Evolutionary conservation across 2,888 invertebrate species (phyloP).

Genomic region (Strigamia crassipes): DNA sequence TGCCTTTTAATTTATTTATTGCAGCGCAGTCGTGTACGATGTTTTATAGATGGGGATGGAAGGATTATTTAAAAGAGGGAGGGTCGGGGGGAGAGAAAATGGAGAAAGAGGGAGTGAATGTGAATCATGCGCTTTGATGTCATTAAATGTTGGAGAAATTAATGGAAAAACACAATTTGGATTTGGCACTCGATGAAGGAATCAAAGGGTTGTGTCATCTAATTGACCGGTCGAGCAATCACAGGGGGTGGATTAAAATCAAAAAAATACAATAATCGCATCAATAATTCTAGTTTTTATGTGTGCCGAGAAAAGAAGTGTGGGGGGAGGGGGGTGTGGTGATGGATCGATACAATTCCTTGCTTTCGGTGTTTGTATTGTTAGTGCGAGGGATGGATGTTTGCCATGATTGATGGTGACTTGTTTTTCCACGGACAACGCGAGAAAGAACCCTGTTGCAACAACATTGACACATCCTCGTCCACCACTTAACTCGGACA

Average conservation of each 20-base stretch:
- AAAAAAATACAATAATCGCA: not conserved
- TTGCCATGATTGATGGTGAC: constrained; percentile 42
- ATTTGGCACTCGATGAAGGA: constrained; percentile 13
- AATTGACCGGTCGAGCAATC: constrained; percentile 40
- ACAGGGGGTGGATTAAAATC: not conserved
- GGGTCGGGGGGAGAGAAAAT: not conserved
- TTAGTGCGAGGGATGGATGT: constrained; percentile 35
- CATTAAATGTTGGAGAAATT: constrained; percentile 19
- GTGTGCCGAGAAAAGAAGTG: not conserved
- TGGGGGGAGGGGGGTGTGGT: too few species aligned
- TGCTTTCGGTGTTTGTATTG: constrained; percentile 33
- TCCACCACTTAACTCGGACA: constrained; percentile 18
- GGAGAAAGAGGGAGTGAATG: not conserved
- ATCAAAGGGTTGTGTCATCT: constrained; percentile 40
- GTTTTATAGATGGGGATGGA: constrained; percentile 31
- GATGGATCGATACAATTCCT: constrained; percentile 14
- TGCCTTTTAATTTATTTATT: constrained; percentile 38
- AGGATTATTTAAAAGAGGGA: constrained; percentile 24
- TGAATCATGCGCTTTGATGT: constrained; percentile 26
- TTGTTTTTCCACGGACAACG: constrained; percentile 24
- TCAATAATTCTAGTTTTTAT: constrained; percentile 25
- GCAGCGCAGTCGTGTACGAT: not conserved
- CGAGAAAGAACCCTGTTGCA: constrained; percentile 34
- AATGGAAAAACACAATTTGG: constrained; percentile 35
- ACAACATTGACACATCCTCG: constrained; percentile 38